These are phyloP conservation scores for Coelinius sp. DNA, from an alignment of 2,888 invertebrate genomes.

Conservation along the genomic window DNA sequence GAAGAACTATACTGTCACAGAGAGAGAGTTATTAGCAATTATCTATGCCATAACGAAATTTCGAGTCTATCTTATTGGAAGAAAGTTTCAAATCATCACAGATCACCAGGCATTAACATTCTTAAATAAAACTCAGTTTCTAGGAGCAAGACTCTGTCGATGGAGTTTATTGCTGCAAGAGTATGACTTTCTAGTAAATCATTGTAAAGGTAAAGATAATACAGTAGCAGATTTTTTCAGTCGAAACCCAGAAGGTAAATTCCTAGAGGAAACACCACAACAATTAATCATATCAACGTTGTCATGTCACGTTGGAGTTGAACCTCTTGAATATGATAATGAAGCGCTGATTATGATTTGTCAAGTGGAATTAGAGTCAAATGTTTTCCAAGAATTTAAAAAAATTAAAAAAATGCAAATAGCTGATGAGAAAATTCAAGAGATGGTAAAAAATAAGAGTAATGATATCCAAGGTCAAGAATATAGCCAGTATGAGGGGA, in stretches of 20 bases:
- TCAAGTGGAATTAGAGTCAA: background rate
- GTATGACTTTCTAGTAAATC: constrained; percentile 48
- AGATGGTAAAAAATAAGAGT: background rate
- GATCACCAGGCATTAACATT: constrained; percentile 54
- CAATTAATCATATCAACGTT: background rate
- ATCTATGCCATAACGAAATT: constrained; percentile 50
- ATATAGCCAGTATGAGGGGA: background rate
- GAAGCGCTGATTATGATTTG: background rate
- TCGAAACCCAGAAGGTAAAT: constrained; percentile 33
- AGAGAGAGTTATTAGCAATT: constrained; percentile 52
- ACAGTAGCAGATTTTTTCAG: constrained; percentile 51
- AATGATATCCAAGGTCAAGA: background rate
- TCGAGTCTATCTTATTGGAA: constrained; percentile 51
- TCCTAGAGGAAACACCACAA: background rate
- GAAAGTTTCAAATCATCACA: constrained; percentile 46
- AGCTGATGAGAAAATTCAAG: background rate
- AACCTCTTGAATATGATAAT: background rate
- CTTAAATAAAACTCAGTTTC: constrained; percentile 48
- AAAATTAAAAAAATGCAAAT: background rate
- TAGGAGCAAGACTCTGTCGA: constrained; percentile 47
- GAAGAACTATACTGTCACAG: constrained; percentile 47
- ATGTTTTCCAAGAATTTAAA: background rate
- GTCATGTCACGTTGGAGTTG: background rate
- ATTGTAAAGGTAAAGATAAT: constrained; percentile 51
- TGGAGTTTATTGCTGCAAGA: constrained; percentile 52